Percentiles rank a stretch among this genome's conserved stretches.
Evolutionary conservation across 2,888 invertebrate genomes (phyloP).

Genomic region (Hyppa rectilinea): DNA sequence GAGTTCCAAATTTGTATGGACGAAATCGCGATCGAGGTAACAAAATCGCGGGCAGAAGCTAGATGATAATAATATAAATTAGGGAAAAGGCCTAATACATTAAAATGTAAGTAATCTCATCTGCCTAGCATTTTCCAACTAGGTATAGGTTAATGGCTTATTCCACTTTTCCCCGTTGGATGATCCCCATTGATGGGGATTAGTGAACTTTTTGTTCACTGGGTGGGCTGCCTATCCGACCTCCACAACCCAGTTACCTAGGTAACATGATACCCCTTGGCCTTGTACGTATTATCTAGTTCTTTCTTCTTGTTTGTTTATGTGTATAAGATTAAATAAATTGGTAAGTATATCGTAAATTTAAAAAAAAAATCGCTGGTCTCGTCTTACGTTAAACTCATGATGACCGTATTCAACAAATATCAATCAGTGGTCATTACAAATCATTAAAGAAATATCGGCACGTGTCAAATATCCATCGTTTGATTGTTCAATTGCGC

Average conservation of each 20-base stretch:
- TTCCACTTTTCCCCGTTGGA: no score
- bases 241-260: neutral
- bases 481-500: constrained; percentile 38
- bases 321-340: no score
- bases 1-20: no score
- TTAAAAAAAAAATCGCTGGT: neutral
- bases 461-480: constrained; percentile 36
- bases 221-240: neutral
- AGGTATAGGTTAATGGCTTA: no score
- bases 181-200: no score
- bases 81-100: no score
- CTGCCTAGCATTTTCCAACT: no score
- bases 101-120: neutral
- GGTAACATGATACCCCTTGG: neutral
- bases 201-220: no score
- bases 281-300: no score
- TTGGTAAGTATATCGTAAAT: neutral
- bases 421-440: neutral
- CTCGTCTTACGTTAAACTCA: neutral
- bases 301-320: no score
- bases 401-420: neutral
- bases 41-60: no score
- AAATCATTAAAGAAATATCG: neutral
- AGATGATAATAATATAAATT: neutral
- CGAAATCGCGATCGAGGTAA: no score